These are phyloP conservation scores for Cassiopea andromeda DNA, from an alignment of 30 jellyfish, hydroid and myxozoan genomes.

Conservation along the genomic window DNA sequence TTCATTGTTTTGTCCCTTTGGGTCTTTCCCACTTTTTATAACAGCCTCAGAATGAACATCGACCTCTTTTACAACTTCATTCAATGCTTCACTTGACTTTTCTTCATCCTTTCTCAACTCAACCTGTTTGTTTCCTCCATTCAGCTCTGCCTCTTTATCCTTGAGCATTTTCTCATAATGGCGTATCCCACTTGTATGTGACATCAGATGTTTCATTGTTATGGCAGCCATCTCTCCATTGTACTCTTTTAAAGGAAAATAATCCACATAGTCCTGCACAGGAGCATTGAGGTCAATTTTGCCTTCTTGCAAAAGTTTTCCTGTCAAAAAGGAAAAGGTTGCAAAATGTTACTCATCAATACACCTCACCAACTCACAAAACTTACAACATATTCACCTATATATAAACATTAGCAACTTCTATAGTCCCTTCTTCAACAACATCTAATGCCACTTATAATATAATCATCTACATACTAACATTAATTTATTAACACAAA, in stretches of 20 bases:
- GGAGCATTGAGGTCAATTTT: constrained; percentile 66
- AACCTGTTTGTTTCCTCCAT: neutral
- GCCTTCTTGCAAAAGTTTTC: constrained; percentile 63
- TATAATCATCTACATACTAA: too few species aligned
- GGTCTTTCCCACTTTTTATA: neutral
- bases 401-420: too few species aligned
- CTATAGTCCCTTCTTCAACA: too few species aligned
- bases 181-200: constrained; percentile 82
- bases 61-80: neutral
- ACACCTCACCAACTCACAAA: too few species aligned
- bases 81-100: neutral
- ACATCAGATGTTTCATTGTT: constrained; percentile 61
- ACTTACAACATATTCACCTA: too few species aligned
- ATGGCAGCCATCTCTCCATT: constrained; percentile 52
- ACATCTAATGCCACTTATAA: too few species aligned
- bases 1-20: constrained; percentile 19
- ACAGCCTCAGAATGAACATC: neutral
- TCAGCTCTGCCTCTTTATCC: constrained; percentile 1
- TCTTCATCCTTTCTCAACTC: neutral
- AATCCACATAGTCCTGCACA: constrained; percentile 57
- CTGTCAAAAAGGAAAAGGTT: constrained; percentile 15
- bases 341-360: too few species aligned
- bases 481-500: too few species aligned
- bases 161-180: constrained; percentile 47
- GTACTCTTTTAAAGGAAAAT: constrained; percentile 69